Percentiles rank a stretch among this genome's conserved stretches.
Conservation (phyloP, 2,113 vertebrate genomes). For the Crypturellus undulatus region DNA sequence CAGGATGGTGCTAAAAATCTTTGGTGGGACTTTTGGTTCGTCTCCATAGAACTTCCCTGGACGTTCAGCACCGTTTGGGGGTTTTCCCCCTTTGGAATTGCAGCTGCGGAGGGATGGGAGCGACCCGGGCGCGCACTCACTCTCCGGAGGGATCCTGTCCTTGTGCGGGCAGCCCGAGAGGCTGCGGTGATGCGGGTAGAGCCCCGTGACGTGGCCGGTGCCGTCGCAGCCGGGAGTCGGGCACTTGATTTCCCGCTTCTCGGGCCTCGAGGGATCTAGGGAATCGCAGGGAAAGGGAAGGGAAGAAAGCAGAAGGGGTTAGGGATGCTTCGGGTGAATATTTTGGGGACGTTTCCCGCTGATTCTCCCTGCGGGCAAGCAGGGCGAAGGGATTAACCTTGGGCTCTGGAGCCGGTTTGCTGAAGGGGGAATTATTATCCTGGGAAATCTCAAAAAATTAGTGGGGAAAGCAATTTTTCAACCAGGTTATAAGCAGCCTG, state of each 20-base stretch:
- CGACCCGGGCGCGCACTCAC: conserved; percentile 79
- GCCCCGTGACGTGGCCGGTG: conserved; percentile 94
- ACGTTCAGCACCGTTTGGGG: rapidly evolving
- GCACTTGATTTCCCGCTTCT: conserved; percentile 98
- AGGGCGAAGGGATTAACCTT: not conserved
- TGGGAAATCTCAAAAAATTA: not conserved
- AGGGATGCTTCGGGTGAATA: not conserved
- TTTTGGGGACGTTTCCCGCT: rapidly evolving
- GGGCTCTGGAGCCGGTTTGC: not conserved
- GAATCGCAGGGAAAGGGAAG: not conserved
- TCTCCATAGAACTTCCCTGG: rapidly evolving
- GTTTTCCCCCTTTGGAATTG: not conserved
- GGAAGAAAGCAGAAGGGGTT: not conserved
- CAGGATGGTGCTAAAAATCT: conserved; percentile 71
- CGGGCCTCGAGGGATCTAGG: conserved; percentile 89
- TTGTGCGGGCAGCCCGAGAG: conserved; percentile 98
- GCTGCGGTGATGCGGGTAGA: conserved; percentile 98
- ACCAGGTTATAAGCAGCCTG: too few relatives aligned
- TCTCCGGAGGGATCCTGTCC: conserved; percentile 98
- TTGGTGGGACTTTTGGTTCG: not conserved
- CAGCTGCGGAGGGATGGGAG: too few relatives aligned
- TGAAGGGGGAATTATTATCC: not conserved
- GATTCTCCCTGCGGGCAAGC: not conserved
- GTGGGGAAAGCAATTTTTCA: not conserved
- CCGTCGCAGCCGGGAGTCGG: conserved; percentile 97